Conservation (phyloP, 1,140 invertebrate genomes). For the Pseudomyrmex pallidus region DNA sequence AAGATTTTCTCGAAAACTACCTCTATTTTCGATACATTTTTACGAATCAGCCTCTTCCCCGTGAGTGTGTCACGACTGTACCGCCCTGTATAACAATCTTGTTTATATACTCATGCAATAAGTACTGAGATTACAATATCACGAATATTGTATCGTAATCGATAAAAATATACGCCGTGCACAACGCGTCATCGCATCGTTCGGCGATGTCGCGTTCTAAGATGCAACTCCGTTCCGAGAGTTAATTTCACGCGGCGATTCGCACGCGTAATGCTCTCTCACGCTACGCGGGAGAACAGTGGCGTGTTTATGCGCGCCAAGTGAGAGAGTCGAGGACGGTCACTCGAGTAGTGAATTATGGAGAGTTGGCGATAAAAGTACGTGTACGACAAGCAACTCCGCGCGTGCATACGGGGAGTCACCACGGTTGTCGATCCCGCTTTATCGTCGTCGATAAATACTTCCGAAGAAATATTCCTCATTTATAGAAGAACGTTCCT, state of each 20-base stretch:
- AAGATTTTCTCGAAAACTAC: no score
- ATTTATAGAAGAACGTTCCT: not conserved
- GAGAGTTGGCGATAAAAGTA: slow-evolving; percentile 46
- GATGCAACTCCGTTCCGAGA: slow-evolving; percentile 22
- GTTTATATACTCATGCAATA: no score
- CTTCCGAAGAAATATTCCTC: not conserved
- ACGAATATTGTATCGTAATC: not conserved
- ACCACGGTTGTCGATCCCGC: not conserved
- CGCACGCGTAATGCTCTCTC: slow-evolving; percentile 20
- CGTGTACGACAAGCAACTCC: not conserved
- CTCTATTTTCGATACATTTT: no score
- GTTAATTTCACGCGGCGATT: slow-evolving; percentile 31
- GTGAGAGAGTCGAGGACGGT: slow-evolving; percentile 63
- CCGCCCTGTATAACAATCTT: no score
- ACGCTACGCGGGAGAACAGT: slow-evolving; percentile 58
- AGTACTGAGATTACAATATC: not conserved
- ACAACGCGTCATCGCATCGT: no score
- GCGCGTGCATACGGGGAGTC: not conserved
- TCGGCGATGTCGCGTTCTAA: slow-evolving; percentile 6
- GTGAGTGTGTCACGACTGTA: no score
- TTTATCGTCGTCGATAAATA: slow-evolving; percentile 22
- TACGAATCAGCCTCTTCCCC: no score
- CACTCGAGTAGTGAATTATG: slow-evolving; percentile 62
- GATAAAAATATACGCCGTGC: not conserved
- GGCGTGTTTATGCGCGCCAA: slow-evolving; percentile 51